These are phyloP conservation scores for Mythimna ferrago DNA, from an alignment of 2,888 invertebrate species.

Conservation along the genomic window DNA sequence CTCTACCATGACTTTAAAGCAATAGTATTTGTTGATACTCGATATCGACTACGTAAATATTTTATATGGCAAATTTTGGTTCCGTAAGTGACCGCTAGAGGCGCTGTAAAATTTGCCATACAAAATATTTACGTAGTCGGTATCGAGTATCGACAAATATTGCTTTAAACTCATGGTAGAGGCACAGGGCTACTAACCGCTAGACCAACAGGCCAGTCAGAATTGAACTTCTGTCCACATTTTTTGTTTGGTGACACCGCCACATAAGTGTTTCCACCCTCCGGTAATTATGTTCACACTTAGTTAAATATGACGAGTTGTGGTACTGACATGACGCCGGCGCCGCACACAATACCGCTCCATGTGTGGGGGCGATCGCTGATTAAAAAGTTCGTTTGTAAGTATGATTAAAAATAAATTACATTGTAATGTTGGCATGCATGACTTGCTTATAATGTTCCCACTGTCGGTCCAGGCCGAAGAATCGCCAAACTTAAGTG, in stretches of 20 bases:
- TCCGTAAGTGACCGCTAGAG: no score
- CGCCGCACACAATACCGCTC: not conserved
- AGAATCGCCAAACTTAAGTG: no score
- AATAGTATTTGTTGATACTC: no score
- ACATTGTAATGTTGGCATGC: not conserved
- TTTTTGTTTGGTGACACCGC: not conserved
- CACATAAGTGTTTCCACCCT: constrained; percentile 36
- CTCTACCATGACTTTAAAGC: no score
- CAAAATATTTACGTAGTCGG: no score
- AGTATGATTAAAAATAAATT: constrained; percentile 29
- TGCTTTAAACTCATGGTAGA: no score
- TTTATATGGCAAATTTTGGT: no score
- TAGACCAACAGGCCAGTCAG: no score
- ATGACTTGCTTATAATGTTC: not conserved
- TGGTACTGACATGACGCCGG: constrained; percentile 55
- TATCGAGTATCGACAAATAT: no score
- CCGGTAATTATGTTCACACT: constrained; percentile 70
- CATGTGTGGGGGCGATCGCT: not conserved
- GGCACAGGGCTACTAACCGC: no score
- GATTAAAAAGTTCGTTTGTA: constrained; percentile 13
- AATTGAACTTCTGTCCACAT: constrained; percentile 23
- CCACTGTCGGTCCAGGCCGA: not conserved
- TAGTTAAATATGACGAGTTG: constrained; percentile 61
- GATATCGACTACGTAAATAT: no score
- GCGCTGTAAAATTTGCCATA: no score